A percentile compares a stretch with the other conserved stretches of the same genome.
phyloP scores from a whole-genome alignment of 2,113 vertebrate species.

The Varanus salvator region DNA sequence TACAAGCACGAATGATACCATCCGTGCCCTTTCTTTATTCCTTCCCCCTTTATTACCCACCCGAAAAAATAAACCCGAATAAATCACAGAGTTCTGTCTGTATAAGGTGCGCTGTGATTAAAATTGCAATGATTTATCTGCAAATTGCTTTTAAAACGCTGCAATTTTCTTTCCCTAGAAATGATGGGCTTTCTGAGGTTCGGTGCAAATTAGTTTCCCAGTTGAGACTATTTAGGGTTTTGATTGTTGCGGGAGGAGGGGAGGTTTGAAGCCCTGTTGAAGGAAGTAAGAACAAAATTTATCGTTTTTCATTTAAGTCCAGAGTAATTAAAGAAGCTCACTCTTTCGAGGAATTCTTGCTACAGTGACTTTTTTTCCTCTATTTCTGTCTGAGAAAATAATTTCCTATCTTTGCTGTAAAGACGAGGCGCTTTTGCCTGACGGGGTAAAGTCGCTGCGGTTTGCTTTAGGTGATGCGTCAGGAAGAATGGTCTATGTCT shows the following conservation, averaged over 20 bases:
- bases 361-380: background rate
- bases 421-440: background rate
- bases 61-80: conserved; percentile 13
- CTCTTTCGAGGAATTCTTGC: background rate
- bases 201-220: conserved; percentile 60
- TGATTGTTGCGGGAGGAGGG: conserved; percentile 10
- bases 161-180: conserved; percentile 24
- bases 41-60: background rate
- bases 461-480: conserved; percentile 29
- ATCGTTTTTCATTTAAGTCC: conserved; percentile 22
- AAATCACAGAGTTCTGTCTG: conserved; percentile 37
- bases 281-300: conserved; percentile 17
- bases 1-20: conserved; percentile 19
- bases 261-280: conserved; percentile 14
- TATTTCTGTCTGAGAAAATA: background rate
- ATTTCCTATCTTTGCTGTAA: background rate
- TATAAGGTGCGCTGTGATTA: conserved; percentile 37
- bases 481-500: background rate
- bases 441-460: background rate
- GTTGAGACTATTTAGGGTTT: conserved; percentile 29
- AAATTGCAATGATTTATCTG: conserved; percentile 50
- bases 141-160: conserved; percentile 27
- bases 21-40: conserved; percentile 23
- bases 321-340: background rate
- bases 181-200: conserved; percentile 40